Percentiles rank a stretch among this genome's conserved stretches.
phyloP scores from a whole-genome alignment of 2,888 invertebrate species.

The Amphipoea oculea region DNA sequence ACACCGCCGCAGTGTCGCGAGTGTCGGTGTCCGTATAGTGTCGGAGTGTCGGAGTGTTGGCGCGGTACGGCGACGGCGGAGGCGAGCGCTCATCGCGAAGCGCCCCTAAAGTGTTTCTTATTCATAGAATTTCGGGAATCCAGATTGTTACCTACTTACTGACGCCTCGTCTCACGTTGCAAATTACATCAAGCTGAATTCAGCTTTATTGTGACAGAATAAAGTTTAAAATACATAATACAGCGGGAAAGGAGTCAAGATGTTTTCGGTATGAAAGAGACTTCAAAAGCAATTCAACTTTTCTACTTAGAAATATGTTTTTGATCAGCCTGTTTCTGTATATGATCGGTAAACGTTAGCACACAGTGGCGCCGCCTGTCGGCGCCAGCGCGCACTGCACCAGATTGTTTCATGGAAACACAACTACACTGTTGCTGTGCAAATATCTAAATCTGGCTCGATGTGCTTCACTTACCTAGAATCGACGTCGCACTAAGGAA shows the following conservation, averaged over 20 bases:
- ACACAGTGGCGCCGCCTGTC: neutral
- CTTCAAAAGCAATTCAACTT: constrained; percentile 75
- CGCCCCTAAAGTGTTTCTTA: constrained; percentile 69
- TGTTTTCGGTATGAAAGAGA: constrained; percentile 53
- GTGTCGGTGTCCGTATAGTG: constrained; percentile 1
- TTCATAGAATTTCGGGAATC: constrained; percentile 73
- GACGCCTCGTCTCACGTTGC: constrained; percentile 38
- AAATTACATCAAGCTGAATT: constrained; percentile 3
- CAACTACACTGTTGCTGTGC: neutral
- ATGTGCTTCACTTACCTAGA: neutral
- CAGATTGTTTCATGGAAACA: constrained; percentile 14
- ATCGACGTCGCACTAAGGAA: neutral
- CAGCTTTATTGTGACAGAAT: neutral
- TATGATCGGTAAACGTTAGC: constrained; percentile 56
- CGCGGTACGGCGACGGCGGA: neutral
- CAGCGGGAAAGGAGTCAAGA: constrained; percentile 28
- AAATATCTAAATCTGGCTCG: constrained; percentile 19
- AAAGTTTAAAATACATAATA: constrained; percentile 42
- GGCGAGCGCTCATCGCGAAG: constrained; percentile 41
- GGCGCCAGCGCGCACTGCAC: neutral
- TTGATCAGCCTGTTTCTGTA: constrained; percentile 66
- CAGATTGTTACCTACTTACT: constrained; percentile 66
- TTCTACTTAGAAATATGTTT: constrained; percentile 73
- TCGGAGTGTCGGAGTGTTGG: neutral
- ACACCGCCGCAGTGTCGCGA: neutral